Conservation (phyloP, 2,797 vertebrate species). For the Microcaecilia unicolor region DNA sequence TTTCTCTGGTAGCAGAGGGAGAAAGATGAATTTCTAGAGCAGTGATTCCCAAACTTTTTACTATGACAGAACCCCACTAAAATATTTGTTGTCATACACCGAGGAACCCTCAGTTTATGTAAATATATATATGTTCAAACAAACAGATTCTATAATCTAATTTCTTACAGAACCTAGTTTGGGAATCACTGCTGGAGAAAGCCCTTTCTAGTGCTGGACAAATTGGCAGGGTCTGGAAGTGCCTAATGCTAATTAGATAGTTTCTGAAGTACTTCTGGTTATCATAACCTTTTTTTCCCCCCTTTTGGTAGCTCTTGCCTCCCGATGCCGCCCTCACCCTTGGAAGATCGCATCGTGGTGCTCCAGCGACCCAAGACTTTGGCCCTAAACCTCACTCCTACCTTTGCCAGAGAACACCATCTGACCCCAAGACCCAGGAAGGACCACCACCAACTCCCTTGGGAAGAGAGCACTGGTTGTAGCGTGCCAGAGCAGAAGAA, state of each 20-base stretch:
- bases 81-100: no score
- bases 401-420: constrained; percentile 40
- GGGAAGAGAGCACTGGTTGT: no score
- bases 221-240: no score
- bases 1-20: not conserved
- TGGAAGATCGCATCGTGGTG: constrained; percentile 69
- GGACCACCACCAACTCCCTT: constrained; percentile 45
- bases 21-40: not conserved
- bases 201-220: no score
- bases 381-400: constrained; percentile 50
- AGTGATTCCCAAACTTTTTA: no score
- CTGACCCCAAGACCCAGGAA: constrained; percentile 52
- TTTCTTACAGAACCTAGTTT: no score
- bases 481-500: not conserved
- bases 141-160: no score
- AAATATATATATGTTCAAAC: no score
- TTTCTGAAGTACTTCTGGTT: not conserved
- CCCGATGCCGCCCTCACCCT: constrained; percentile 65
- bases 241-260: not conserved
- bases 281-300: not conserved
- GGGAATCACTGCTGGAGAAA: no score
- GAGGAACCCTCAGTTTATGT: no score
- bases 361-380: constrained; percentile 69
- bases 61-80: no score
- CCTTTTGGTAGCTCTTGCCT: constrained; percentile 28